These are phyloP conservation scores for Dendroctonus valens DNA, from an alignment of 1,140 invertebrate genomes.

Conservation along the genomic window DNA sequence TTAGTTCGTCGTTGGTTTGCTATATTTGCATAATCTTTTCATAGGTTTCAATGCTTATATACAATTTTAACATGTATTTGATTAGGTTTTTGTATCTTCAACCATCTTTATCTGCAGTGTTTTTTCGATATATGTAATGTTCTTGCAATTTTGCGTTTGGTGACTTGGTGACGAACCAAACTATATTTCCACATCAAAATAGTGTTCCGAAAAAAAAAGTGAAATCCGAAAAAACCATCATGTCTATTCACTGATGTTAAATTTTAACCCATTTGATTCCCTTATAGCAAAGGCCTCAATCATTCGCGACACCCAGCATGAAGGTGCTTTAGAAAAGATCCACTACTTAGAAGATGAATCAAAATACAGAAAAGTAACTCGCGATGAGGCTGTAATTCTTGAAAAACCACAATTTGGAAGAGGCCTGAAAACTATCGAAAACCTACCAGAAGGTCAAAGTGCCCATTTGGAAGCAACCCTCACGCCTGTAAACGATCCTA, in stretches of 20 bases:
- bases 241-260: conserved; percentile 1
- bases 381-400: conserved; percentile 71
- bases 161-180: no score
- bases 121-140: no score
- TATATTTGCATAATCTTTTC: no score
- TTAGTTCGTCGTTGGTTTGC: no score
- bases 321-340: conserved; percentile 89
- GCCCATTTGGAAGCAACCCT: conserved; percentile 95
- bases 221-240: no score
- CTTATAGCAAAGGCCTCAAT: conserved; percentile 76
- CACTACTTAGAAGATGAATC: conserved; percentile 87
- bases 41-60: no score
- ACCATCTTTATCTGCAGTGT: no score
- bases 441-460: conserved; percentile 81
- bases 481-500: conserved; percentile 92
- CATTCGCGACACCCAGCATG: conserved; percentile 92
- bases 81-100: no score
- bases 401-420: conserved; percentile 88
- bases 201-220: no score
- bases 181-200: no score
- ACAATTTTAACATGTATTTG: no score
- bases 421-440: conserved; percentile 80
- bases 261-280: conserved; percentile 38
- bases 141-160: no score
- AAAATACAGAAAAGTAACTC: conserved; percentile 66